These are phyloP conservation scores for Liopterus haemorrhoidalis DNA, from an alignment of 2,888 invertebrate genomes.

Conservation along the genomic window DNA sequence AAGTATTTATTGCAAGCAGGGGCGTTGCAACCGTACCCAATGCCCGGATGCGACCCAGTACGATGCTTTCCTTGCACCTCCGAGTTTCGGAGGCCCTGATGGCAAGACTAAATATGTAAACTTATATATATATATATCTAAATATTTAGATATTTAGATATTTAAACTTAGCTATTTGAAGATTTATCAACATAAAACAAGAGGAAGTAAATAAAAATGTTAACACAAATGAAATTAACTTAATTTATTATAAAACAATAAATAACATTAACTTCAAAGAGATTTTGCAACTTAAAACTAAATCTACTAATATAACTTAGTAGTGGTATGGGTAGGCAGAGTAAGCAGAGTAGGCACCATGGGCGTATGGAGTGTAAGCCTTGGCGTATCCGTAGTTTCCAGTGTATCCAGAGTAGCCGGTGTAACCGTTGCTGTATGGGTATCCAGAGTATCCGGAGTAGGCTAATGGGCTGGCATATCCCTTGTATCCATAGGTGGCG, in stretches of 20 bases:
- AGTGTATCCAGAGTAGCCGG: slow-evolving; percentile 40
- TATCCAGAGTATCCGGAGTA: slow-evolving; percentile 42
- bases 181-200: background rate
- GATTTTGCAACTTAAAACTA: background rate
- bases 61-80: no score
- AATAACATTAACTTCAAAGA: background rate
- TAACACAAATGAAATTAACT: background rate
- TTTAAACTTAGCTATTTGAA: background rate
- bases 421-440: slow-evolving; percentile 41
- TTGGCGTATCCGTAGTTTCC: slow-evolving; percentile 31
- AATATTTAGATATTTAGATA: background rate
- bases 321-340: slow-evolving; percentile 14
- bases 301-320: background rate
- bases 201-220: background rate
- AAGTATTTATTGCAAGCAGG: no score
- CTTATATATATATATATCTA: no score
- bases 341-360: slow-evolving; percentile 7
- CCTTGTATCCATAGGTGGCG: slow-evolving; percentile 14
- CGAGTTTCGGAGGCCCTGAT: no score
- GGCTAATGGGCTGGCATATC: slow-evolving; percentile 38
- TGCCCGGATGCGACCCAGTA: no score
- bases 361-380: slow-evolving; percentile 1
- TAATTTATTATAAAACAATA: background rate
- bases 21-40: no score
- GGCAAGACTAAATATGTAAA: no score